These are phyloP conservation scores for Phoxinus dragarum DNA, from an alignment of 2,797 vertebrate species.

Conservation along the genomic window DNA sequence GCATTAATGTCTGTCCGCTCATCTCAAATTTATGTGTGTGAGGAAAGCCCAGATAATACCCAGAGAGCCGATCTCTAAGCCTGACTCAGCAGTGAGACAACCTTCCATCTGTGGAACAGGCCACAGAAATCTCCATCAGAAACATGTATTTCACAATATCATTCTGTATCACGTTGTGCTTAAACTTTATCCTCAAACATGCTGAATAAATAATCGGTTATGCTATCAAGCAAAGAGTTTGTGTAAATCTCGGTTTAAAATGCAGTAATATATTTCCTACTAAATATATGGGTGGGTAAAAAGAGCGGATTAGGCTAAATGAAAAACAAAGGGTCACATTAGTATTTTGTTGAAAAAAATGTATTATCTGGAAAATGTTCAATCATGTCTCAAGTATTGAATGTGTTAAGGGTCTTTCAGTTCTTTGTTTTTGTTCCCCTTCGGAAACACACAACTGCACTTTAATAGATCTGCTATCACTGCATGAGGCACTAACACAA, in stretches of 20 bases:
- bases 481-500: not conserved
- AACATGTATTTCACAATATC: not conserved
- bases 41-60: slow-evolving; percentile 33
- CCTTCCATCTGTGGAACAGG: not conserved
- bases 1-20: slow-evolving; percentile 28
- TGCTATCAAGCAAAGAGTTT: not conserved
- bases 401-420: not conserved
- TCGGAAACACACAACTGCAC: not conserved
- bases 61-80: slow-evolving; percentile 3
- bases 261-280: not conserved
- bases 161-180: not conserved
- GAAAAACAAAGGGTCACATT: not conserved
- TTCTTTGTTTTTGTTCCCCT: not conserved
- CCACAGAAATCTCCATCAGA: not conserved
- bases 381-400: not conserved
- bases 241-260: not conserved
- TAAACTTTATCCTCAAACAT: not conserved
- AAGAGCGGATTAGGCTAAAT: not conserved
- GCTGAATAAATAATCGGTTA: not conserved
- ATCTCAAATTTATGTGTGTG: slow-evolving; percentile 30
- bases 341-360: not conserved
- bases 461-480: not conserved
- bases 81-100: slow-evolving; percentile 33
- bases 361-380: not conserved
- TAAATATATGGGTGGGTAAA: not conserved